Evolutionary conservation across 2,797 vertebrate genomes (phyloP).

Genomic region (Aphelocoma californica): DNA sequence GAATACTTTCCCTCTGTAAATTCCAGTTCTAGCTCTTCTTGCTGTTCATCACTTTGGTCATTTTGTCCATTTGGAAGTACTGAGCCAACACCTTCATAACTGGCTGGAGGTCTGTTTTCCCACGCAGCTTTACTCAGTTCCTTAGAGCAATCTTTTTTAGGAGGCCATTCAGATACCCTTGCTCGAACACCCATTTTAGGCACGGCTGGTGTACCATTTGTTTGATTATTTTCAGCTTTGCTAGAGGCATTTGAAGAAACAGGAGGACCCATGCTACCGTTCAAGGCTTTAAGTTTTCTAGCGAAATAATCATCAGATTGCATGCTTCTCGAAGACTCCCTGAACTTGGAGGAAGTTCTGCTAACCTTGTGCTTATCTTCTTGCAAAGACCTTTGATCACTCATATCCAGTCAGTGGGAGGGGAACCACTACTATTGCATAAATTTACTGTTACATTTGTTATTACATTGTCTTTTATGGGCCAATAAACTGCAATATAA

Average conservation of each 20-base stretch:
- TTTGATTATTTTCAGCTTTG: slow-evolving; percentile 81
- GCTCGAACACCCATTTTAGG: slow-evolving; percentile 98
- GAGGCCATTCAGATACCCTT: slow-evolving; percentile 93
- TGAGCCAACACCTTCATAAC: slow-evolving; percentile 83
- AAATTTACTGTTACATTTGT: slow-evolving; percentile 61
- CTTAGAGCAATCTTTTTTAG: slow-evolving; percentile 84
- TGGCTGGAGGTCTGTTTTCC: slow-evolving; percentile 82
- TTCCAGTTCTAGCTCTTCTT: slow-evolving; percentile 81
- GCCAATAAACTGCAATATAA: not conserved
- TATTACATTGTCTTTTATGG: slow-evolving; percentile 75
- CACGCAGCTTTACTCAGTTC: slow-evolving; percentile 77
- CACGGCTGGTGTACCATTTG: slow-evolving; percentile 88
- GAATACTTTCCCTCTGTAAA: slow-evolving; percentile 84
- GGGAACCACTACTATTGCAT: slow-evolving; percentile 66
- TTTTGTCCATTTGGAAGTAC: slow-evolving; percentile 86
- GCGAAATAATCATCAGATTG: slow-evolving; percentile 93
- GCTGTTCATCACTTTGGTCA: slow-evolving; percentile 81
- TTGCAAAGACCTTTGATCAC: slow-evolving; percentile 81
- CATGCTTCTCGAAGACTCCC: slow-evolving; percentile 85
- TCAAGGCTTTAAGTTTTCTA: slow-evolving; percentile 91
- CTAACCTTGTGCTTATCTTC: slow-evolving; percentile 84
- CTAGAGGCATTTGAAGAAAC: slow-evolving; percentile 78
- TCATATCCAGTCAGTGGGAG: slow-evolving; percentile 80
- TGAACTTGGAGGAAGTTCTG: slow-evolving; percentile 81
- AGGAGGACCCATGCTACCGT: slow-evolving; percentile 85